Evolutionary conservation across 2,888 invertebrate species (phyloP), one percentile per base, ranked within the genome.

Genomic region (Lepidocyrtoides sp.): DNA sequence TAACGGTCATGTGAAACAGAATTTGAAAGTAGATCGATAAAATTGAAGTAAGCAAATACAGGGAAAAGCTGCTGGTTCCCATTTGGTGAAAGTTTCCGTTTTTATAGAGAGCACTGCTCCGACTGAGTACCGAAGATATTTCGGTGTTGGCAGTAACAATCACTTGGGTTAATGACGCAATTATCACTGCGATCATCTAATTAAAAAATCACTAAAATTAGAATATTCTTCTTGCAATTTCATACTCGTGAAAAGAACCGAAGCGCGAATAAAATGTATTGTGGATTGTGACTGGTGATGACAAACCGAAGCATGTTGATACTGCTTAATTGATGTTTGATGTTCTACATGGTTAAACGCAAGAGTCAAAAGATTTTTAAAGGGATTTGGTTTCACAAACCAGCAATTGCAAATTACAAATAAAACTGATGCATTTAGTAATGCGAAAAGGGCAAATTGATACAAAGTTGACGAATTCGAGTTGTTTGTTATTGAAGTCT

Each of bases 1-100:
- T 81, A 12, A 88, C 88, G 8, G 26, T 23, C 0, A 81, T 10
- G 2, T 88, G 88, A 8, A 88, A 88, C 2, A 81, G 1, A 10
- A 23, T 5, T 12, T 69, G 44, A 26, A 81, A 88, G 29, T 69
- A 69, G 1, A 36, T 0, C 2, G 36, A 4, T 1, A 23, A 3
- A 36, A 17, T 17, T 5, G 8, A 1, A 8, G 32, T 32, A 8
- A 36, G 8, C 0, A 36, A 5, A 17, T 69, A 36, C 5, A 7
- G 17, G 0, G 4, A 36, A 7, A 36, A 0, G 3, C 14, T 29
- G n/a, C 7, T 57, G 23, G 23, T 23, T 23, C 7, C n/a, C 23
- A 12, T 2, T 4, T 29, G 29, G 14, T 63, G 29, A 69, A 69
- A 17, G 36, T 69, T 36, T 5, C 17, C 0, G 3, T n/a, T 3